These are phyloP conservation scores for Pseudopipra pipra DNA, from an alignment of 2,113 vertebrate genomes.

Conservation along the genomic window DNA sequence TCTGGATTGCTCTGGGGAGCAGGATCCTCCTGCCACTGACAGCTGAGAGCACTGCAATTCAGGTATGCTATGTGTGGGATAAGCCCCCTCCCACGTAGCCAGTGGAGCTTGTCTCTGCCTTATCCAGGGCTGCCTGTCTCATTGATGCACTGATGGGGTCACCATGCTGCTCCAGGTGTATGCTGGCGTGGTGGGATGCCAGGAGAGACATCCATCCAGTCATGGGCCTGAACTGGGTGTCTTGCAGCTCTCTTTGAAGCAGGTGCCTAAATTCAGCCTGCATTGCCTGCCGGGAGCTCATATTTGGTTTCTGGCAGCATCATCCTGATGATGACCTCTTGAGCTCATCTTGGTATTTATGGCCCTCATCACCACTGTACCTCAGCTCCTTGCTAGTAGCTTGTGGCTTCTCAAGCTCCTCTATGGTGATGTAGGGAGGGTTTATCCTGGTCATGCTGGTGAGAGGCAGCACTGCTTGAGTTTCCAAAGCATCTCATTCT, in stretches of 20 bases:
- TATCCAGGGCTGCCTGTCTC: background rate
- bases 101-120: background rate
- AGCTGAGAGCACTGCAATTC: accelerated
- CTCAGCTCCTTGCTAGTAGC: background rate
- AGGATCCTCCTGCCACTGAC: background rate
- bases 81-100: accelerated
- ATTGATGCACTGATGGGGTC: background rate
- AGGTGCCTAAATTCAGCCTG: background rate
- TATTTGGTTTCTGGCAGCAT: background rate
- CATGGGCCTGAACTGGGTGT: background rate
- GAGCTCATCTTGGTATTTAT: background rate
- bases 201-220: background rate
- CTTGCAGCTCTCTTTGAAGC: background rate
- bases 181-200: background rate
- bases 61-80: accelerated
- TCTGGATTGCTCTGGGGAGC: accelerated
- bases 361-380: background rate
- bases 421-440: background rate
- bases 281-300: background rate
- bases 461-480: background rate
- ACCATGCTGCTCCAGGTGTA: background rate
- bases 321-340: background rate
- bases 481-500: background rate
- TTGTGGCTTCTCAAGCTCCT: background rate
- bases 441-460: accelerated